Percentiles rank a stretch among this genome's conserved stretches.
These are phyloP conservation scores for Dicycla oo DNA, from an alignment of 2,888 invertebrate species.

Conservation along the genomic window DNA sequence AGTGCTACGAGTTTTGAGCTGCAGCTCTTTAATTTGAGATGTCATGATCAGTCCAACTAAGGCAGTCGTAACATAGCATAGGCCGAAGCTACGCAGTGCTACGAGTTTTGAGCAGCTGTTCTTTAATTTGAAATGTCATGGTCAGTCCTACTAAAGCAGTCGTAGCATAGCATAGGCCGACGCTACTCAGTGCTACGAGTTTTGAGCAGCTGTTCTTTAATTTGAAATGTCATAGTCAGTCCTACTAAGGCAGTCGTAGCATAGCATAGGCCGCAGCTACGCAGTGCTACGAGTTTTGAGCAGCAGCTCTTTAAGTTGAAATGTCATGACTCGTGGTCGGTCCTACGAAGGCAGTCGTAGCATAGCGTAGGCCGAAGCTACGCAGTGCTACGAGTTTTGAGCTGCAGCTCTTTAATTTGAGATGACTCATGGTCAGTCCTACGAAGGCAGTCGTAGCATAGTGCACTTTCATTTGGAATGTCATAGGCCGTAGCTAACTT, in stretches of 20 bases:
- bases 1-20: background rate
- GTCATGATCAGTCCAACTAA: background rate
- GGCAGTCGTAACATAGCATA: background rate
- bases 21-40: background rate
- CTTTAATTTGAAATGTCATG: background rate
- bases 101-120: background rate
- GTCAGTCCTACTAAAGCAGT: background rate
- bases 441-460: background rate
- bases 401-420: background rate
- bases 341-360: background rate
- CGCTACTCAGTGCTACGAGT: background rate
- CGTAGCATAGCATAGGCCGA: background rate
- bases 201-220: background rate
- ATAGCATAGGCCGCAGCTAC: too few relatives aligned
- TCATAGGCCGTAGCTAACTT: background rate
- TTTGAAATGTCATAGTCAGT: background rate
- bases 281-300: background rate
- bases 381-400: background rate
- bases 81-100: background rate
- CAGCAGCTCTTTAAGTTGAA: background rate
- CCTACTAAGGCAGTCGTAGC: background rate
- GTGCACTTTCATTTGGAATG: background rate
- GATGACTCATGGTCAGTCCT: background rate
- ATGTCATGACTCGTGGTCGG: too few relatives aligned
- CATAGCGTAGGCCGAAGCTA: too few relatives aligned